phyloP scores from a whole-genome alignment of 1,140 invertebrate species.

The Drosophila willistoni region DNA sequence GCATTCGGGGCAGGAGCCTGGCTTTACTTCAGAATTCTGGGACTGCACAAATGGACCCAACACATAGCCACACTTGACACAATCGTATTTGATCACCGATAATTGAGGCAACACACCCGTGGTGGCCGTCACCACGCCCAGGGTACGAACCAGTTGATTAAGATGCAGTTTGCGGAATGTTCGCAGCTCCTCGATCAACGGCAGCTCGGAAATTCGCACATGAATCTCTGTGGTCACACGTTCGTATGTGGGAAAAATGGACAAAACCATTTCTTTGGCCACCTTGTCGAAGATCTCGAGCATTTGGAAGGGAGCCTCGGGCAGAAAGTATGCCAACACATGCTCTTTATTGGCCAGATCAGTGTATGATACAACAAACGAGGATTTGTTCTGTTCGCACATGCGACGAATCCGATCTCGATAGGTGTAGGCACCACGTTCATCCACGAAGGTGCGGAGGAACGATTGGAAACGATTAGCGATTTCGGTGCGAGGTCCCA shows the following conservation, averaged over 20 bases:
- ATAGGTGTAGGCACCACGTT: conserved; percentile 94
- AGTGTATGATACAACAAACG: conserved; percentile 97
- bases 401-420: conserved; percentile 96
- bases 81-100: conserved; percentile 98
- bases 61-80: conserved; percentile 97
- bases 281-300: conserved; percentile 97
- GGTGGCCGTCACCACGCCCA: conserved; percentile 97
- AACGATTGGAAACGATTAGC: conserved; percentile 98
- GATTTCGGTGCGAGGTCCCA: conserved; percentile 98
- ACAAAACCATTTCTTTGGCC: conserved; percentile 96
- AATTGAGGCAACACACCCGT: conserved; percentile 98
- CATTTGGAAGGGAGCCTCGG: conserved; percentile 98
- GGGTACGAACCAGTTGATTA: conserved; percentile 96
- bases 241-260: conserved; percentile 98
- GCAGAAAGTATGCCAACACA: conserved; percentile 97
- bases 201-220: conserved; percentile 96
- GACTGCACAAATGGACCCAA: conserved; percentile 98
- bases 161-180: conserved; percentile 98
- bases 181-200: conserved; percentile 97
- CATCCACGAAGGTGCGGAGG: conserved; percentile 94
- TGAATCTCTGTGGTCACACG: conserved; percentile 96
- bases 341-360: conserved; percentile 95
- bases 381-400: conserved; percentile 96
- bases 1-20: conserved; percentile 98
- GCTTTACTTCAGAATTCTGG: conserved; percentile 96